These are phyloP conservation scores for Phenganax marumi DNA, from an alignment of 92 coral and sea anemone species.

Conservation along the genomic window DNA sequence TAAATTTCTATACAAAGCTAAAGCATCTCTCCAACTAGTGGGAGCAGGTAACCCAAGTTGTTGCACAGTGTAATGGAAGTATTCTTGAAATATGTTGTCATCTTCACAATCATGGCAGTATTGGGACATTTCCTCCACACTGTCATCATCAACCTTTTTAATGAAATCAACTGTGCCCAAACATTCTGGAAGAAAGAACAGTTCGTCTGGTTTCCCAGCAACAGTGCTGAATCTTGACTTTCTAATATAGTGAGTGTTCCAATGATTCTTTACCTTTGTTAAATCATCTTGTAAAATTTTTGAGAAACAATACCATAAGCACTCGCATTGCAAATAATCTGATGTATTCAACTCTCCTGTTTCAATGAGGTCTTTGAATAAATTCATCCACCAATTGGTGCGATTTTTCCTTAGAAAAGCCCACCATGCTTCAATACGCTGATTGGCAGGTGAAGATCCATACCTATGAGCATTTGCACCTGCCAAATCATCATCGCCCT, in stretches of 20 bases:
- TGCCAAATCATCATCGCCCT: background rate
- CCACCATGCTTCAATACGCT: slow-evolving; percentile 32
- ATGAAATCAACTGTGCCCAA: background rate
- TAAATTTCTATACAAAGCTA: slow-evolving; percentile 4
- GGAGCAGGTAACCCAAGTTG: background rate
- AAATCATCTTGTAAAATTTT: slow-evolving; percentile 14
- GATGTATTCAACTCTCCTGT: slow-evolving; percentile 13
- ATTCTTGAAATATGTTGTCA: background rate
- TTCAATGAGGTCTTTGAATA: slow-evolving; percentile 26
- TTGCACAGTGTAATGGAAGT: background rate
- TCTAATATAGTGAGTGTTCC: slow-evolving; percentile 21
- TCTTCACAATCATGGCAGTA: slow-evolving; percentile 26
- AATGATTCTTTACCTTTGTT: background rate
- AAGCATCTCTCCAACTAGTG: slow-evolving; percentile 29
- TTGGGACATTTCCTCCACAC: slow-evolving; percentile 9
- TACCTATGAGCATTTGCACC: slow-evolving; percentile 24
- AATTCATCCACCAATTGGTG: slow-evolving; percentile 14
- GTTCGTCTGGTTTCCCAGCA: slow-evolving; percentile 24
- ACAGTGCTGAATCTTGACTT: slow-evolving; percentile 13
- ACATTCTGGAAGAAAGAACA: slow-evolving; percentile 19
- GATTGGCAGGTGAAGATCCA: slow-evolving; percentile 37
- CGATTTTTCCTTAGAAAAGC: slow-evolving; percentile 13
- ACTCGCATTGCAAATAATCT: slow-evolving; percentile 10
- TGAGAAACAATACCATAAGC: slow-evolving; percentile 10
- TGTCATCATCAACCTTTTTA: background rate